Evolutionary conservation across 2,113 vertebrate species (phyloP).

Genomic region (Euleptes europaea): DNA sequence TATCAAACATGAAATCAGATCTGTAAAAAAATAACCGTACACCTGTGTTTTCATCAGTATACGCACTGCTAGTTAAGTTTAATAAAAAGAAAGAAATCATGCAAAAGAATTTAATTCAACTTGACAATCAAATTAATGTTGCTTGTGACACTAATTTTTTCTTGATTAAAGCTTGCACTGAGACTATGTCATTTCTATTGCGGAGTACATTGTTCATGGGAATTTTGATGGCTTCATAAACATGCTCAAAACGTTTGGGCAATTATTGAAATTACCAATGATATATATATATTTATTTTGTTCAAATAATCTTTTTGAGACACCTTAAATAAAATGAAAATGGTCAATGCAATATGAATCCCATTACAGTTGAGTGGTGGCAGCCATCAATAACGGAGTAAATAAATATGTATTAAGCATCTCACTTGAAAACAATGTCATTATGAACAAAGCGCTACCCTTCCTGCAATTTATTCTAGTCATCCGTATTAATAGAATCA

Average conservation of each 20-base stretch:
- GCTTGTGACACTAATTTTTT: slow-evolving; percentile 51
- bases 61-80: slow-evolving; percentile 24
- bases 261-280: not conserved
- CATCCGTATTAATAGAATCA: slow-evolving; percentile 23
- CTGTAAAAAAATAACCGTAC: not conserved
- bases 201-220: slow-evolving; percentile 31
- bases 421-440: slow-evolving; percentile 16
- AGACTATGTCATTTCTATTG: slow-evolving; percentile 48
- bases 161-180: slow-evolving; percentile 44
- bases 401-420: slow-evolving; percentile 22
- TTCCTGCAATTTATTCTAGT: slow-evolving; percentile 20
- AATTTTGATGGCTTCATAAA: slow-evolving; percentile 37
- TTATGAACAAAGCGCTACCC: not conserved
- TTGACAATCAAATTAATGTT: slow-evolving; percentile 44
- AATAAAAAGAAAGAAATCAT: slow-evolving; percentile 44
- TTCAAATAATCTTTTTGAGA: not conserved
- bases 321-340: not conserved
- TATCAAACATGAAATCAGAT: slow-evolving; percentile 27
- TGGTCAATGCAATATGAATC: not conserved
- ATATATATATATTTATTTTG: not conserved
- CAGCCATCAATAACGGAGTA: slow-evolving; percentile 31
- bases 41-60: slow-evolving; percentile 39
- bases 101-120: slow-evolving; percentile 40
- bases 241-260: slow-evolving; percentile 23
- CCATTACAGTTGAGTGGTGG: slow-evolving; percentile 6